These are phyloP conservation scores for Trichogramma pretiosum DNA, from an alignment of 1,140 invertebrate species.

Conservation along the genomic window DNA sequence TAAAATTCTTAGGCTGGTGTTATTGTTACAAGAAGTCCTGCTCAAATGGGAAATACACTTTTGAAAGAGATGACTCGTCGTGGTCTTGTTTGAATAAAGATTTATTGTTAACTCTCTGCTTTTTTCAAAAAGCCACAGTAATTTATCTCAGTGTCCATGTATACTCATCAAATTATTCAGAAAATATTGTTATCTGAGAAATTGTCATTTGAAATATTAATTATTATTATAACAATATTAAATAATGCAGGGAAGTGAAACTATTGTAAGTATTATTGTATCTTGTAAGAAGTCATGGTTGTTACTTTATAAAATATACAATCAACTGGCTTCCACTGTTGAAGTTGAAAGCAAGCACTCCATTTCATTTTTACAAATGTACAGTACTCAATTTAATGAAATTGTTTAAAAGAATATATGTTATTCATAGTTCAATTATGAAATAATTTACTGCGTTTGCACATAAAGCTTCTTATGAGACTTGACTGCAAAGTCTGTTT, in stretches of 20 bases:
- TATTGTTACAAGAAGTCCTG: conserved; percentile 89
- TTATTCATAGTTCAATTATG: conserved; percentile 2
- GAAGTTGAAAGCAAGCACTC: conserved; percentile 1
- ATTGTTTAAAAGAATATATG: too few species aligned
- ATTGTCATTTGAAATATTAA: conserved; percentile 17
- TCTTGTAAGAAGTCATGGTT: conserved; percentile 15
- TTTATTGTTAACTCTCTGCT: conserved; percentile 17
- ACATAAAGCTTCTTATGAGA: conserved; percentile 13
- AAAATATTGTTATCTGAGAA: conserved; percentile 23
- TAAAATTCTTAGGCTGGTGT: conserved; percentile 68
- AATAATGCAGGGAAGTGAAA: conserved; percentile 3
- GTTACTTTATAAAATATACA: conserved; percentile 4
- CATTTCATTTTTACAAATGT: conserved; percentile 15
- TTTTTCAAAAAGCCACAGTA: conserved; percentile 31
- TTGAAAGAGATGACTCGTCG: conserved; percentile 79
- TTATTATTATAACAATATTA: neutral
- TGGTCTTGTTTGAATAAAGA: conserved; percentile 45
- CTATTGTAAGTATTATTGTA: conserved; percentile 9
- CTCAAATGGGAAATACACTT: conserved; percentile 88
- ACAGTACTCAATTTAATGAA: too few species aligned
- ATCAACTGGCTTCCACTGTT: conserved; percentile 8
- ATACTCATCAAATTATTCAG: conserved; percentile 37
- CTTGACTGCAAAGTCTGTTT: conserved; percentile 16
- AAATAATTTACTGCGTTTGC: conserved; percentile 7
- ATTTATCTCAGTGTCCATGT: conserved; percentile 40